These are phyloP conservation scores for Neostethus bicornis DNA, from an alignment of 2,797 vertebrate species.

Conservation along the genomic window DNA sequence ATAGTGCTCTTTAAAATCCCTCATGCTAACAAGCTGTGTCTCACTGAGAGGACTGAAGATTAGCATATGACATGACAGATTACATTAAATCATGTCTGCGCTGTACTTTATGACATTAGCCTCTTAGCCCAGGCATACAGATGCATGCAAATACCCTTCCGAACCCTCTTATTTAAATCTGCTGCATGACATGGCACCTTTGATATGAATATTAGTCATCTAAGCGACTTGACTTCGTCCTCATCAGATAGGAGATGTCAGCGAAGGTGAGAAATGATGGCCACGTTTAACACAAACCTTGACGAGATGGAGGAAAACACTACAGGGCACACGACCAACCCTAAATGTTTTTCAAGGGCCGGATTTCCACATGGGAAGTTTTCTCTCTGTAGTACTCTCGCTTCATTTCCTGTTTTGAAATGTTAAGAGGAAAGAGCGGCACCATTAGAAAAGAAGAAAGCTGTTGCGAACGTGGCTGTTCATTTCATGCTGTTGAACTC, in stretches of 20 bases:
- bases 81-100: slow-evolving; percentile 98
- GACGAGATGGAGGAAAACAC: slow-evolving; percentile 45
- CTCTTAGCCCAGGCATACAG: slow-evolving; percentile 93
- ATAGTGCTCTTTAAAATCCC: slow-evolving; percentile 51
- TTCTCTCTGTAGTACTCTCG: background rate
- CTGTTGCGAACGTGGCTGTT: slow-evolving; percentile 52
- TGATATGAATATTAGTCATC: slow-evolving; percentile 99
- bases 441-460: slow-evolving; percentile 22
- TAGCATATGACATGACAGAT: slow-evolving; percentile 99
- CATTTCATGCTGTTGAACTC: slow-evolving; percentile 64
- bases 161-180: slow-evolving; percentile 99
- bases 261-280: slow-evolving; percentile 90
- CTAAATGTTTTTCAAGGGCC: slow-evolving; percentile 42
- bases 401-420: slow-evolving; percentile 9
- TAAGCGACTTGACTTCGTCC: slow-evolving; percentile 94
- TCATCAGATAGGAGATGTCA: slow-evolving; percentile 91
- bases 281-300: slow-evolving; percentile 87
- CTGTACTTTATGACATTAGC: slow-evolving; percentile 97
- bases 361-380: background rate
- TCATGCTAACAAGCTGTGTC: slow-evolving; percentile 84
- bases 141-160: slow-evolving; percentile 95
- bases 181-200: slow-evolving; percentile 96
- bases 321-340: slow-evolving; percentile 34
- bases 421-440: slow-evolving; percentile 5
- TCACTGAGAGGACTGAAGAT: slow-evolving; percentile 94